Percentiles rank a stretch among this genome's conserved stretches.
These are phyloP conservation scores for Halesus radiatus DNA, from an alignment of 1,140 invertebrate genomes.

Conservation along the genomic window DNA sequence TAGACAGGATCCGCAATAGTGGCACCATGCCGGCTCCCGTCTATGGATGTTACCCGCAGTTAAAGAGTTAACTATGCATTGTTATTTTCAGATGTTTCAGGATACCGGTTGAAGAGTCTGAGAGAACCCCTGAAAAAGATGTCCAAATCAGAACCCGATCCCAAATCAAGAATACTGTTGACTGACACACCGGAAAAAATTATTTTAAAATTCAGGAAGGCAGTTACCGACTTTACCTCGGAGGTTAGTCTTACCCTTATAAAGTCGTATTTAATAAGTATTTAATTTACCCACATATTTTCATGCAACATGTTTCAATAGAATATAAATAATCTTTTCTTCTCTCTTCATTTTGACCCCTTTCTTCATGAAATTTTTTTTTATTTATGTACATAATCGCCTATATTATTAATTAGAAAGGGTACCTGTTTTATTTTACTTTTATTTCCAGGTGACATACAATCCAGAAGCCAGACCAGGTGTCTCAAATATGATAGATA, in stretches of 20 bases:
- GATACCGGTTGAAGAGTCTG: slow-evolving; percentile 82
- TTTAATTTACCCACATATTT: no score
- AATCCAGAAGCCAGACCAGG: slow-evolving; percentile 85
- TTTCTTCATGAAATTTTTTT: no score
- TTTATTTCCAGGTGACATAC: slow-evolving; percentile 76
- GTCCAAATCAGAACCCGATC: slow-evolving; percentile 94
- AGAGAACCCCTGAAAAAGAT: slow-evolving; percentile 93
- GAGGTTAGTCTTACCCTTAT: slow-evolving; percentile 63
- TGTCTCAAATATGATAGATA: slow-evolving; percentile 89
- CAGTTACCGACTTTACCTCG: slow-evolving; percentile 92
- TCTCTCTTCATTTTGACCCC: no score
- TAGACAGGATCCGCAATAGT: no score
- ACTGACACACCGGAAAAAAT: slow-evolving; percentile 86
- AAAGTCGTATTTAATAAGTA: no score
- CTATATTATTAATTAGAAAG: no score
- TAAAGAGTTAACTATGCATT: no score
- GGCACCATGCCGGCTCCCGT: no score
- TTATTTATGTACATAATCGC: no score
- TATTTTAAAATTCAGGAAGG: slow-evolving; percentile 87
- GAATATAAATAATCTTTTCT: no score
- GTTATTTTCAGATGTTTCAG: slow-evolving; percentile 69
- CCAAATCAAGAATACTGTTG: slow-evolving; percentile 84
- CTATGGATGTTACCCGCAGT: no score
- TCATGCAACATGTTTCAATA: no score
- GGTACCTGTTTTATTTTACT: background rate